These are phyloP conservation scores for Aplysia californica DNA, from an alignment of 1,140 invertebrate genomes.

Conservation along the genomic window DNA sequence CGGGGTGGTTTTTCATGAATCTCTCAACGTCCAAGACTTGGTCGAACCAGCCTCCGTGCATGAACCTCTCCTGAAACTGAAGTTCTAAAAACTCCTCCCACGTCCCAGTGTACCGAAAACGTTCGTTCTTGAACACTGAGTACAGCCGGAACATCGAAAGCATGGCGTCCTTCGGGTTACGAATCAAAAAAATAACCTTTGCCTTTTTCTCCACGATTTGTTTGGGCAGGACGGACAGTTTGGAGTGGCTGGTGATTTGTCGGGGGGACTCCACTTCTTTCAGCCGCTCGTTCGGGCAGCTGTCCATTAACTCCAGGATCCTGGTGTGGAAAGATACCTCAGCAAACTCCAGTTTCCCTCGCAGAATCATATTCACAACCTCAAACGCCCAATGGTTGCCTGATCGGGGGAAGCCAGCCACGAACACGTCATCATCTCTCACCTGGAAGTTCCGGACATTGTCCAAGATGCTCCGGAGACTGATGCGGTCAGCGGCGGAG, in stretches of 20 bases:
- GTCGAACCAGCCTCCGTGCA: neutral
- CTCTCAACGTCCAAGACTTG: neutral
- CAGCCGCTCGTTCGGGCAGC: too few relatives aligned
- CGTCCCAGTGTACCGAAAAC: neutral
- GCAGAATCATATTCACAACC: neutral
- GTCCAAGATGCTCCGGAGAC: neutral
- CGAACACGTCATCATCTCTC: neutral
- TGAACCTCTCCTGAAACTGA: neutral
- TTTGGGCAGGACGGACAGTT: neutral
- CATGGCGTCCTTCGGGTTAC: neutral
- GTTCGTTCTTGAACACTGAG: neutral
- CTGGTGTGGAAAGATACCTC: neutral
- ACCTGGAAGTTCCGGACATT: neutral
- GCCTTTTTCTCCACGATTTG: neutral
- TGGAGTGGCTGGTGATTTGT: neutral
- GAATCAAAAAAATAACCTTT: neutral
- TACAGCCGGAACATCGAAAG: neutral
- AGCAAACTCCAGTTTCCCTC: neutral
- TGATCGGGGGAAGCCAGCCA: neutral
- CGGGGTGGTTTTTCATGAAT: neutral
- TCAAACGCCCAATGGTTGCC: constrained; percentile 6
- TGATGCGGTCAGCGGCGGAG: neutral
- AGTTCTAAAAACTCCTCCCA: neutral
- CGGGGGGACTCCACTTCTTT: neutral
- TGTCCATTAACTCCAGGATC: neutral